Conservation (phyloP, 2,113 vertebrate genomes). For the Phycodurus eques region DNA sequence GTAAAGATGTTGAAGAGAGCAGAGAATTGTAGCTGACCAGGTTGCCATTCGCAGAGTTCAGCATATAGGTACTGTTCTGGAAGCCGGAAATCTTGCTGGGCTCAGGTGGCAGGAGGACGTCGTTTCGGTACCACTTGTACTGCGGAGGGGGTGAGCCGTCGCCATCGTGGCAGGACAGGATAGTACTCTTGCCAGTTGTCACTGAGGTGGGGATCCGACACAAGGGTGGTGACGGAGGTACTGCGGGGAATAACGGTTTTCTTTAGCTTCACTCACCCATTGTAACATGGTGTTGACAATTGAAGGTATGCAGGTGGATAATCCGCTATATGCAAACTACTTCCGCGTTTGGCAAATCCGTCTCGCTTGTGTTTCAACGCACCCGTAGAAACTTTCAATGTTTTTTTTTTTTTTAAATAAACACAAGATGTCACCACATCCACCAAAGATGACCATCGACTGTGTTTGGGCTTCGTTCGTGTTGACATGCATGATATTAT, state of each 20-base stretch:
- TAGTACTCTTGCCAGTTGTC: conserved; percentile 40
- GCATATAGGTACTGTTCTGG: conserved; percentile 66
- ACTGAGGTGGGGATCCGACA: conserved; percentile 61
- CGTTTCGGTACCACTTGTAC: conserved; percentile 71
- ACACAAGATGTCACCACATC: too few species aligned
- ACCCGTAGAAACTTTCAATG: too few species aligned
- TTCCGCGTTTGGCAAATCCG: too few species aligned
- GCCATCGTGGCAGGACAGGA: conserved; percentile 55
- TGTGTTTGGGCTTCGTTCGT: too few species aligned
- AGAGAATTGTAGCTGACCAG: conserved; percentile 58
- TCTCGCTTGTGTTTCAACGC: too few species aligned
- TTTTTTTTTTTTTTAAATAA: too few species aligned
- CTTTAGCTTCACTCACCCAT: background rate
- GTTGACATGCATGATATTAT: too few species aligned
- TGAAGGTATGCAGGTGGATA: too few species aligned
- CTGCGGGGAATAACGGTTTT: conserved; percentile 43
- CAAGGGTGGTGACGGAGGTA: conserved; percentile 63
- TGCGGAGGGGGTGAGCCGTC: conserved; percentile 62
- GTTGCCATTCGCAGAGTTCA: conserved; percentile 39
- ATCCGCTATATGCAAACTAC: too few species aligned
- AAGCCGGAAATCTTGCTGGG: conserved; percentile 59
- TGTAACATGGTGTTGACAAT: background rate
- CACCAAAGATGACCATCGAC: too few species aligned
- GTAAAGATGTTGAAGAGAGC: background rate
- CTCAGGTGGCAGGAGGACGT: conserved; percentile 55